Base-by-base conservation (phyloP, 2,888 invertebrate species). In the Acrobeloides nanus region DNA sequence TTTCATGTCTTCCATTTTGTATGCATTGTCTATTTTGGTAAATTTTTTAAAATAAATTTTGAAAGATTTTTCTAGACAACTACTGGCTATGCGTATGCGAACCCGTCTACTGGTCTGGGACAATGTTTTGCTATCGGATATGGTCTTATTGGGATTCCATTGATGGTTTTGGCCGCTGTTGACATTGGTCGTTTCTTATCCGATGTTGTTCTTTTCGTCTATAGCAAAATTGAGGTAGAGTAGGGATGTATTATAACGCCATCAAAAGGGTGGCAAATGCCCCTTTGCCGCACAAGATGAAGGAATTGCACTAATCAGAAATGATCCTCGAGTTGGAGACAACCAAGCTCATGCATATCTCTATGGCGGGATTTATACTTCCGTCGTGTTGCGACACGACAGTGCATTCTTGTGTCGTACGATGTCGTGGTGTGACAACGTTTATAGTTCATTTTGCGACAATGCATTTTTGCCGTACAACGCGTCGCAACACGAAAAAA, bases 151-250 rank as follows among this genome's bases (percentile, higher is more conserved):
- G 66, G 68, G 10, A 68, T 72, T 41, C 69, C 72, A 15, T 35
- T 72, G 42, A 73, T 69, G 67, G 61, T 72, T 10, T 46, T 72
- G 18, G 68, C 69, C 6, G 72, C 72, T 4, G 70, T 72, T 6
- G 72, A 72, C 53, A 66, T 73, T 26, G 72, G 72, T 21, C 57
- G 69, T 24, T 72, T 72, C 43, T 44, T 72, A 1, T 73, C 69
- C n/a, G 64, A 66, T 37, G 59, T 68, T 34, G 67, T 68, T 1
- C 55, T 68, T 3, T 53, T 52, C 17, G 34, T 64, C 2, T 71
- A 70, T 45, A 55, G 58, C n/a, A 64, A 64, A 38, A 43, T 51
- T 5, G 21, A 39, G 51, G 66, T 65, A 10, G 24, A 20, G 43
- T 15, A 12, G 34, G 8, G 24, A 33, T 38, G 1, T 1, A 50